Evolutionary conservation across 2,113 vertebrate genomes (phyloP).

Genomic region (Phaethon lepturus): DNA sequence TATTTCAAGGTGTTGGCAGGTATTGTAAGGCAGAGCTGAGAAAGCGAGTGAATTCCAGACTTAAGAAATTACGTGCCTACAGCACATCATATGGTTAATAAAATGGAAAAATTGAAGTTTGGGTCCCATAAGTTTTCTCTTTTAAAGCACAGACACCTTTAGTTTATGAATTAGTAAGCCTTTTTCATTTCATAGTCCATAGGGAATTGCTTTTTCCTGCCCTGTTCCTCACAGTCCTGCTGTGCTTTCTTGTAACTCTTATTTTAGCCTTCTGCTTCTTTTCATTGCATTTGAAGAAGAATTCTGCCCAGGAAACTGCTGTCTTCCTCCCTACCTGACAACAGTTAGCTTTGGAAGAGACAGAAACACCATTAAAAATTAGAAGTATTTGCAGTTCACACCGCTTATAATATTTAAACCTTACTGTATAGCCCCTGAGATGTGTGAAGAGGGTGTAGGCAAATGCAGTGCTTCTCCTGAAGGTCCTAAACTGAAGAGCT

Average conservation of each 20-base stretch:
- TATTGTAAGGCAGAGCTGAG: background rate
- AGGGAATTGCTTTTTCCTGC: constrained; percentile 28
- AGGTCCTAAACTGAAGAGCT: background rate
- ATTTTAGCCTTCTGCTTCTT: constrained; percentile 43
- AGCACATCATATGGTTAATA: constrained; percentile 47
- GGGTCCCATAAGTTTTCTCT: constrained; percentile 18
- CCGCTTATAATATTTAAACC: background rate
- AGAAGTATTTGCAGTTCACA: background rate
- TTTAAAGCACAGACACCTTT: constrained; percentile 32
- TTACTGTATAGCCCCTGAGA: background rate
- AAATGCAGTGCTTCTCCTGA: background rate
- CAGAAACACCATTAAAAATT: background rate
- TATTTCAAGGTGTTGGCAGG: constrained; percentile 37
- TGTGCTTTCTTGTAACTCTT: constrained; percentile 35
- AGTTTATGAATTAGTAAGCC: constrained; percentile 68
- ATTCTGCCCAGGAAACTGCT: background rate
- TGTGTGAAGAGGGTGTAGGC: background rate
- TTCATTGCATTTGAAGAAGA: constrained; percentile 26
- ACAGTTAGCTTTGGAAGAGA: background rate
- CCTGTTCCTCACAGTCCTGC: background rate
- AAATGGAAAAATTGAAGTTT: constrained; percentile 41
- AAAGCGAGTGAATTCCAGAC: background rate
- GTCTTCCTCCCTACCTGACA: background rate
- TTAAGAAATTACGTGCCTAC: constrained; percentile 31
- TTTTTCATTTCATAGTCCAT: constrained; percentile 35